These are phyloP conservation scores for Ormyrus rosae DNA, from an alignment of 2,888 invertebrate species.

Conservation along the genomic window DNA sequence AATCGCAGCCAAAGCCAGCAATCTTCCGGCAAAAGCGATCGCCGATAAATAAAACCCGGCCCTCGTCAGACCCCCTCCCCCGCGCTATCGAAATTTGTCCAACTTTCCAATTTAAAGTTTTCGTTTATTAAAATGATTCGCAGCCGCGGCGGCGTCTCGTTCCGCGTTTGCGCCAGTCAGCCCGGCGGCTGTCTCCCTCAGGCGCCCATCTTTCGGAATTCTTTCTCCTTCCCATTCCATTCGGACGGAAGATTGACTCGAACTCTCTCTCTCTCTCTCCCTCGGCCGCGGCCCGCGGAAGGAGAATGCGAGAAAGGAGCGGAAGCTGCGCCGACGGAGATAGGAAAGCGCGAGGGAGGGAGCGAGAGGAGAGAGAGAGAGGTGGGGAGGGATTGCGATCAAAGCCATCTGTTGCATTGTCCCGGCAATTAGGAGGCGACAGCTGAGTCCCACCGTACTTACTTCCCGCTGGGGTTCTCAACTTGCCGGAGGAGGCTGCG, in stretches of 20 bases:
- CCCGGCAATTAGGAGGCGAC: slow-evolving; percentile 76
- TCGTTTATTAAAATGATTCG: slow-evolving; percentile 56
- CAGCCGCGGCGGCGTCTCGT: background rate
- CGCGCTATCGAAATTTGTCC: too few relatives aligned
- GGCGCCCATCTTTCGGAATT: slow-evolving; percentile 34
- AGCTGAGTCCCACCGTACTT: slow-evolving; percentile 72
- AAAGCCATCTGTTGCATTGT: slow-evolving; percentile 76
- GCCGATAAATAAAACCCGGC: too few relatives aligned
- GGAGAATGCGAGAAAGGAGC: background rate
- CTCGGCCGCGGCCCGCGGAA: background rate
- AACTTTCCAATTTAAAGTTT: slow-evolving; percentile 55
- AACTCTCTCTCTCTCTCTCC: background rate
- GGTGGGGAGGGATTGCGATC: slow-evolving; percentile 72
- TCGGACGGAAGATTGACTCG: slow-evolving; percentile 52
- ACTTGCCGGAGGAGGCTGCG: background rate
- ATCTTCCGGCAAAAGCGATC: too few relatives aligned
- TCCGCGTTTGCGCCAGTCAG: background rate
- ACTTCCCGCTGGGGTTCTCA: slow-evolving; percentile 72
- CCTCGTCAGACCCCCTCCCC: too few relatives aligned
- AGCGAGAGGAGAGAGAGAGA: slow-evolving; percentile 45
- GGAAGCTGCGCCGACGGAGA: background rate
- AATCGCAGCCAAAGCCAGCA: too few relatives aligned
- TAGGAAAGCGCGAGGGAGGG: slow-evolving; percentile 18
- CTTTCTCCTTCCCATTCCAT: slow-evolving; percentile 44
- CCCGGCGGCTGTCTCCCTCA: slow-evolving; percentile 13